Evolutionary conservation across 2,888 invertebrate species (phyloP).

Genomic region (Patella caerulea): DNA sequence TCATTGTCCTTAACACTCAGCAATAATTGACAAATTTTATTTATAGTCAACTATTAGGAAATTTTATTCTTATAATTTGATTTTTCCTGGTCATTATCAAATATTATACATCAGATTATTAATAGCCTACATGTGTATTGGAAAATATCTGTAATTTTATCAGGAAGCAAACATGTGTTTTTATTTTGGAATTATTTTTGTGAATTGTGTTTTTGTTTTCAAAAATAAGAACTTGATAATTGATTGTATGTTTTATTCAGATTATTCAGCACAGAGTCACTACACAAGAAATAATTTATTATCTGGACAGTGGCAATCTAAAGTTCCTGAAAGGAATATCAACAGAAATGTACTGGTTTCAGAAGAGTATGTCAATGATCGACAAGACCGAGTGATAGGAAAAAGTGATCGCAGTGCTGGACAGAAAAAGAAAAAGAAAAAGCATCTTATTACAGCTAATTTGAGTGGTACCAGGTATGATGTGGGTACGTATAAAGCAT

Average conservation of each 20-base stretch:
- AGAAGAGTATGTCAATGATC: constrained; percentile 28
- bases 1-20: no score
- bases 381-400: constrained; percentile 29
- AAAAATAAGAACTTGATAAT: background rate
- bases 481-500: constrained; percentile 59
- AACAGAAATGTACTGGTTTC: background rate
- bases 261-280: background rate
- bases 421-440: constrained; percentile 52
- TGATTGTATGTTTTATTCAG: constrained; percentile 9
- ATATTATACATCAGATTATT: no score
- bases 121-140: no score
- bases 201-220: background rate
- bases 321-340: background rate
- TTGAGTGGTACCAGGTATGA: constrained; percentile 70
- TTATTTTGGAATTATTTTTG: no score
- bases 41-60: no score
- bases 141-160: no score
- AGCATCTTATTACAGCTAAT: constrained; percentile 62
- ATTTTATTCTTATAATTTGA: no score
- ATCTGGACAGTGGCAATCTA: background rate
- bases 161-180: no score
- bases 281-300: background rate
- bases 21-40: no score
- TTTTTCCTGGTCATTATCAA: no score
- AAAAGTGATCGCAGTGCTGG: constrained; percentile 26